These are phyloP conservation scores for Platycnemis pennipes DNA, from an alignment of 2,888 invertebrate genomes.

Conservation along the genomic window DNA sequence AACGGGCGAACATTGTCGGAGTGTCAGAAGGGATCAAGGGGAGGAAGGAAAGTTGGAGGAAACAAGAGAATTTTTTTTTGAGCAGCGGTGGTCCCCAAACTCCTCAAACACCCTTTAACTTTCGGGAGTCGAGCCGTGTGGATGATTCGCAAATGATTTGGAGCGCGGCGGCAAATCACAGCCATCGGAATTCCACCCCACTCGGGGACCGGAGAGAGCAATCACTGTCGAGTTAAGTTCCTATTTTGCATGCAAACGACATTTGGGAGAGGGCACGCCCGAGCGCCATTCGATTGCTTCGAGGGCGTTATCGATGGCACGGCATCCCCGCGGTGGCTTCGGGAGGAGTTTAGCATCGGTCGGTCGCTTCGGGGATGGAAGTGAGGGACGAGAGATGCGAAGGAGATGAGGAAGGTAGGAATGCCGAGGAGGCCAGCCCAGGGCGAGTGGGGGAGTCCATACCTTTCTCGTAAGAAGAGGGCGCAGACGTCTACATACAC, in stretches of 20 bases:
- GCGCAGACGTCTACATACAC: too few relatives aligned
- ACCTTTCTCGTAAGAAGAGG: too few relatives aligned
- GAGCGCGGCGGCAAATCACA: not conserved
- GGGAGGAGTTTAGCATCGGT: too few relatives aligned
- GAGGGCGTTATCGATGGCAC: slow-evolving; percentile 41
- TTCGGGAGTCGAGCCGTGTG: not conserved
- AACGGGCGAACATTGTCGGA: not conserved
- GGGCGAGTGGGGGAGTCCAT: too few relatives aligned
- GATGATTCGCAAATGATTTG: slow-evolving; percentile 39
- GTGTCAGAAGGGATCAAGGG: slow-evolving; percentile 19
- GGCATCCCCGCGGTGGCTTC: too few relatives aligned
- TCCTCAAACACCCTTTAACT: slow-evolving; percentile 2
- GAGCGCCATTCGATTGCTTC: slow-evolving; percentile 56
- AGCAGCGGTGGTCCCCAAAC: not conserved
- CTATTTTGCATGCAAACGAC: slow-evolving; percentile 67
- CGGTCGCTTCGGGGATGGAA: too few relatives aligned
- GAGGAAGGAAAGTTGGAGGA: not conserved
- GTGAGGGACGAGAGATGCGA: too few relatives aligned
- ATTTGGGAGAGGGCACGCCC: slow-evolving; percentile 3
- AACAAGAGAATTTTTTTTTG: slow-evolving; percentile 40
- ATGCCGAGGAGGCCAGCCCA: too few relatives aligned
- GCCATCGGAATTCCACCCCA: slow-evolving; percentile 37
- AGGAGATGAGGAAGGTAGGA: too few relatives aligned
- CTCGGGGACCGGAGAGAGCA: slow-evolving; percentile 4
- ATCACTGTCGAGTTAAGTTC: slow-evolving; percentile 62